Conservation (phyloP, 2,888 invertebrate species). For the Chrysodeixis includens region DNA sequence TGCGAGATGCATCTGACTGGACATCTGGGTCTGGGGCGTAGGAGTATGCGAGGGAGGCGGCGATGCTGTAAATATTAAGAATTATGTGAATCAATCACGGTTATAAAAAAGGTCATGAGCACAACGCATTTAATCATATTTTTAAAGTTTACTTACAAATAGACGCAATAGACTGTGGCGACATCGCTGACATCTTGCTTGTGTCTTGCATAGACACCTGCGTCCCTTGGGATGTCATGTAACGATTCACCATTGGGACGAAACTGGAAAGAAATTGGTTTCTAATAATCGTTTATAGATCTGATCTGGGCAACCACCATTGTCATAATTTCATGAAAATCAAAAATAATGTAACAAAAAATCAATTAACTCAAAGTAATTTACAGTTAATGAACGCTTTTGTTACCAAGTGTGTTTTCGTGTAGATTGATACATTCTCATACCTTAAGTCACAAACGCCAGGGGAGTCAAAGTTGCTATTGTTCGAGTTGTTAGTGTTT, state of each 20-base stretch:
- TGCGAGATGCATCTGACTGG: conserved; percentile 81
- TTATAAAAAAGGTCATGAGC: neutral
- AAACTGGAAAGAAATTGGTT: conserved; percentile 74
- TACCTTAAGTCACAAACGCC: conserved; percentile 88
- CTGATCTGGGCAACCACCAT: conserved; percentile 6
- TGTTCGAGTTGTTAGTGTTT: conserved; percentile 80
- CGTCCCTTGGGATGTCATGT: conserved; percentile 88
- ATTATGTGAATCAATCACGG: neutral
- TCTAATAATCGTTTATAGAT: conserved; percentile 48
- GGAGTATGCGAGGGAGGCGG: conserved; percentile 88
- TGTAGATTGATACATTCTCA: conserved; percentile 11
- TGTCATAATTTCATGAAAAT: neutral
- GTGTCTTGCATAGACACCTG: conserved; percentile 87
- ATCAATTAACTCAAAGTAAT: neutral
- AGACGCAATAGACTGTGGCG: conserved; percentile 87
- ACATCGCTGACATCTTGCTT: conserved; percentile 86
- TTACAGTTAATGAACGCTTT: neutral
- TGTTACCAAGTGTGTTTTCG: neutral
- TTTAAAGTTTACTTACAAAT: conserved; percentile 78
- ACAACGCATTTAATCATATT: neutral
- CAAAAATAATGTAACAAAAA: neutral
- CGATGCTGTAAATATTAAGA: conserved; percentile 72
- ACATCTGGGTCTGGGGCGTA: conserved; percentile 86
- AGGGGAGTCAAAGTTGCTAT: conserved; percentile 82
- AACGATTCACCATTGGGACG: conserved; percentile 87